These are phyloP conservation scores for Cephalophus harveyi DNA, from an alignment of 2,113 vertebrate species.

Conservation along the genomic window DNA sequence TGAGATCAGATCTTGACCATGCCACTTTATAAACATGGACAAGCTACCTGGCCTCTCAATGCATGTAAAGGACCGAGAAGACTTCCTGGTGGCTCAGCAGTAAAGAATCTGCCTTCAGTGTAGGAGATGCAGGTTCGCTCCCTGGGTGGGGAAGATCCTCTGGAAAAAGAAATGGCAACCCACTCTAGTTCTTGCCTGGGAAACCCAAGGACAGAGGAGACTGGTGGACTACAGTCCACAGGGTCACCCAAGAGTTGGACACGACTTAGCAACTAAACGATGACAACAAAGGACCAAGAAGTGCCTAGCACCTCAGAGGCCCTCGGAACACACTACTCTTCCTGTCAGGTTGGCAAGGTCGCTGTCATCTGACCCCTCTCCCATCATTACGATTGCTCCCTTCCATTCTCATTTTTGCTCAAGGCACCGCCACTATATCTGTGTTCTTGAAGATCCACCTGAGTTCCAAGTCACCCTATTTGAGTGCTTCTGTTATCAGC, in stretches of 20 bases:
- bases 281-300: background rate
- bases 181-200: background rate
- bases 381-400: background rate
- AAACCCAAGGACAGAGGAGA: background rate
- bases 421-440: too few relatives aligned
- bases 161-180: background rate
- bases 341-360: background rate
- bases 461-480: background rate
- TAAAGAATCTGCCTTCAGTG: background rate
- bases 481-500: background rate
- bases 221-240: background rate
- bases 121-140: background rate
- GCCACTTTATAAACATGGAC: background rate
- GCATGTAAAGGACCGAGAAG: background rate
- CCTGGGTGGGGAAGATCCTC: background rate
- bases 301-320: background rate
- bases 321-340: rapidly evolving
- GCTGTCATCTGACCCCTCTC: background rate
- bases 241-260: background rate
- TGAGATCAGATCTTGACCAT: background rate
- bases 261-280: background rate
- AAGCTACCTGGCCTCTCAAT: background rate
- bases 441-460: background rate
- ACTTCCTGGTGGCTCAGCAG: background rate
- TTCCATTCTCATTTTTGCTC: background rate